Evolutionary conservation across 64 coral and sea anemone genomes (phyloP).

Genomic region (Actinia tenebrosa): DNA sequence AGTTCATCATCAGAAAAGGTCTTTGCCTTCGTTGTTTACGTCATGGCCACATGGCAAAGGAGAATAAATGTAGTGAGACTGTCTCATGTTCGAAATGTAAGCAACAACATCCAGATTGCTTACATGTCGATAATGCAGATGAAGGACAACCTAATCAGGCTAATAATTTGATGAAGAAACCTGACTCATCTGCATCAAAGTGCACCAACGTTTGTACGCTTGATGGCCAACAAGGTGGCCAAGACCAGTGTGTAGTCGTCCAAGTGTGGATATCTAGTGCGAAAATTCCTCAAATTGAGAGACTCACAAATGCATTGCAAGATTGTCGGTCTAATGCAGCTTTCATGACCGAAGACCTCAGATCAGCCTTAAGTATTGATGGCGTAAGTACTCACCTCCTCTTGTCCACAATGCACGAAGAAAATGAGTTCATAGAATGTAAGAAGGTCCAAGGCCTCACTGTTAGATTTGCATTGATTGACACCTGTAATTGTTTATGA

Average conservation of each 20-base stretch:
- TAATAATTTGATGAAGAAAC: background rate
- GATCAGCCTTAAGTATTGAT: constrained; percentile 5
- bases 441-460: constrained; percentile 33
- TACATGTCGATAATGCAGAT: background rate
- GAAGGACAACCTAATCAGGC: background rate
- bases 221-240: no score
- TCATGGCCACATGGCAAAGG: constrained; percentile 13
- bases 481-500: no score
- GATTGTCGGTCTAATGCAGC: constrained; percentile 47
- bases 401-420: constrained; percentile 52
- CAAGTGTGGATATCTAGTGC: constrained; percentile 12
- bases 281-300: background rate
- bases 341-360: constrained; percentile 47
- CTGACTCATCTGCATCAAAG: constrained; percentile 2
- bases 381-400: constrained; percentile 22
- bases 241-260: constrained; percentile 19
- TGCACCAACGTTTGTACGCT: background rate
- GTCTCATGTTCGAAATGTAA: background rate
- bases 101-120: background rate
- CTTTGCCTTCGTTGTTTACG: constrained; percentile 7
- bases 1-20: background rate
- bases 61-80: background rate
- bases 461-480: background rate
- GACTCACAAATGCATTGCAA: background rate
- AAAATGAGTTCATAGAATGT: constrained; percentile 47